Base-by-base conservation (phyloP, 1,140 invertebrate species). In the Pseudobourletiella spinata region DNA sequence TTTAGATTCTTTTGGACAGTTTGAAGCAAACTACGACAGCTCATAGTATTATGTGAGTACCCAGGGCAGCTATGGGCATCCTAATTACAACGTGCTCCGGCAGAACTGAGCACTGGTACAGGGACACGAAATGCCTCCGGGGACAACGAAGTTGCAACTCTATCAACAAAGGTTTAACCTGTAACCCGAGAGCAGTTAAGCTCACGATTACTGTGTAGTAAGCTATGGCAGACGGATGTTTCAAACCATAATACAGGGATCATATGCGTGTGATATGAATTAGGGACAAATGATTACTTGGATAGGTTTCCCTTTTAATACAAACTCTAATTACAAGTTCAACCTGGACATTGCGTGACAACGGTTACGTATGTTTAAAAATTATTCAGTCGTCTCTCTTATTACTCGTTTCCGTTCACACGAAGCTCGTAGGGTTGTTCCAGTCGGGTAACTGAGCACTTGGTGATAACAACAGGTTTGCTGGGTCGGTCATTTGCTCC, bases 401-500 rank as follows among this genome's bases (percentile, higher is more conserved):
- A 32, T 28, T 25, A 50, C 51, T 6, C 64, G 52, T n/a, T 43
- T 22, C 35, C 22, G 61, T 24, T 44, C 26, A 28, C 57, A 63
- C 61, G 59, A 63, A 61, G 57, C 74, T 77, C 79, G 29, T 82
- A 88, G 0, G 82, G 79, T 59, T 79, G 72, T 2, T 52, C 55
- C n/a, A 61, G 60, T 4, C 67, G 64, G 15, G 73, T 54, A 28
- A 71, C 67, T 18, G 76, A 76, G 64, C 73, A 73, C 18, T 75
- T 70, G 14, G 77, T 76, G 64, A 95, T 88, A 8, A 81, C 74
- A 2, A 91, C 83, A 3, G 81, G 80, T 46, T 78, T 72, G 1
- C 82, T 63, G 0, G 91, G 89, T 39, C 78, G 75, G 71, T 94
- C 89, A 26, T 85, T 78, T 0, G 75, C 76, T 70, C 91, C 86